Evolutionary conservation across 2,797 vertebrate species (phyloP), one percentile per base, ranked within the genome.

Genomic region (Aplochiton taeniatus): DNA sequence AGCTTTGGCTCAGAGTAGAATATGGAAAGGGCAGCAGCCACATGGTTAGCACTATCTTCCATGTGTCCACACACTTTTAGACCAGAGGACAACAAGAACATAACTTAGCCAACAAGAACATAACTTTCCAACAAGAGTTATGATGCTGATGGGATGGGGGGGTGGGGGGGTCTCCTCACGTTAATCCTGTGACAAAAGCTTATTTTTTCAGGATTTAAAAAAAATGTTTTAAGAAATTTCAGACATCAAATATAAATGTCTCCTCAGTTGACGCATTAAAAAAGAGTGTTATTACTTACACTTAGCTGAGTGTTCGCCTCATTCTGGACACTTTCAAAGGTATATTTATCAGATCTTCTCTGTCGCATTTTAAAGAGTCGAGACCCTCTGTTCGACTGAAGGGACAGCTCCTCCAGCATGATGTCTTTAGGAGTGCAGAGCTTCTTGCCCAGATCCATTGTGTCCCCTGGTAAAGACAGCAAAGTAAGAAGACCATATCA

Each of bases 261-360:
- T 56, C 1, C 4, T n/a, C n/a, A n/a, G n/a, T n/a, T n/a, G 54
- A 16, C 19, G 1, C 51, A 14, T 58, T 4, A 8, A 49, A 61
- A n/a, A 59, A 0, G 58, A 9, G 8, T 44, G 53, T 1, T n/a
- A 0, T 13, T 74, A 93, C 96, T 91, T 80, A 97, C 96, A n/a
- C 91, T 94, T 71, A 95, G 91, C 77, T 91, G 93, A 45, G 88
- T 67, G 51, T 94, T 98, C 49, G 95, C 82, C 76, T 95, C 90
- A 0, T 98, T 98, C 72, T 97, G 97, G 77, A 96, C 95, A 62
- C 96, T 98, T 90, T 99, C 98, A 43, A 94, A 98, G 0, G 96
- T 99, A 72, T 98, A 99, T 80, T 99, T 99, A 55, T 98, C 98
- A n/a, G 97, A 98, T 83, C 98, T 93, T 64, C 95, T 90, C 90